Evolutionary conservation across 2,888 invertebrate species (phyloP), one percentile per base, ranked within the genome.

Genomic region (Cepaea hortensis): DNA sequence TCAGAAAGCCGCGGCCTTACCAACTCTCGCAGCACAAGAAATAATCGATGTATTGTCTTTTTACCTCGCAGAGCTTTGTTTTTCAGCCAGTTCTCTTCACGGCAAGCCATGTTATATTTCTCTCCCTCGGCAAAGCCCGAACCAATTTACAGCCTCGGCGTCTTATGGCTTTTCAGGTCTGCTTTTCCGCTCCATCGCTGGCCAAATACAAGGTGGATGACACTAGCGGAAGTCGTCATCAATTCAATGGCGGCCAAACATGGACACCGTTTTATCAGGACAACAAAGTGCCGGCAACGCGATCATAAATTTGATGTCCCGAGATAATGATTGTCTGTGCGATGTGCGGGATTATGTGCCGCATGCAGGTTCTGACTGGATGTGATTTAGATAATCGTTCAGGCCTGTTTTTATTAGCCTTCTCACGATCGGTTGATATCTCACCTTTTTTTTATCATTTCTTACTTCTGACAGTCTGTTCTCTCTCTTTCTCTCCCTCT

Each of bases 251-350:
- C 72, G 65, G 76, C 73, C 84, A 65, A 84, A 84, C 84, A 84
- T 76, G 84, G 84, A 84, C 84, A 84, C 84, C 84, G 76, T 84
- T 84, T 84, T 84, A 84, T 77, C 84, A 84, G 73, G 65, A 77
- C 84, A 76, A 84, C 76, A 65, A 76, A 84, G 62, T 76, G 84
- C 84, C 76, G 84, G 65, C 84, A 65, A 61, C 46, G 35, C 62
- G 84, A 50, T 84, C 84, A 76, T 84, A 84, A 84, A 84, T 84
- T 48, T 75, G 84, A 84, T 84, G 84, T 84, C n/a, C 75, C 62
- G 50, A 76, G 84, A 84, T 84, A 84, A 84, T 84, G 65, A 84
- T 84, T 84, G 84, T 84, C 84, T 76, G 65, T 84, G 84, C 11
- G 50, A 72, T 48, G 76, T 62, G 46, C 62, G 5, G 50, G 65